Conservation (phyloP, 2,888 invertebrate genomes). For the Tachina grossa region DNA sequence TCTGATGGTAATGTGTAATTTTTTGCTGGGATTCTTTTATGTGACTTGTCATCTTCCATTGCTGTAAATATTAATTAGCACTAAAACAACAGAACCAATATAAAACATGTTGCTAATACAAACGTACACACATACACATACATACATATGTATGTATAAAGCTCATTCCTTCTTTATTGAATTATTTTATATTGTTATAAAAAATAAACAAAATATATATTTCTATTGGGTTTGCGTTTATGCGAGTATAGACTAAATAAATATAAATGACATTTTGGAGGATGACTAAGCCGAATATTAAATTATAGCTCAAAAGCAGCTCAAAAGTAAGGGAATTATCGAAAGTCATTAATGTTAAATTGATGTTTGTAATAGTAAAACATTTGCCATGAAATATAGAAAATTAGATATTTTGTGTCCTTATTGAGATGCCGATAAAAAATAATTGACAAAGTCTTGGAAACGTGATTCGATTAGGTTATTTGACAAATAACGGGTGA, state of each 20-base stretch:
- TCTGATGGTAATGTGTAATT: too few relatives aligned
- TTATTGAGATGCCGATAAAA: too few relatives aligned
- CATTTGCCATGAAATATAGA: too few relatives aligned
- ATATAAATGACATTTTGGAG: background rate
- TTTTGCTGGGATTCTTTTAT: too few relatives aligned
- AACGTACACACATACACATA: too few relatives aligned
- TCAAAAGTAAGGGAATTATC: background rate
- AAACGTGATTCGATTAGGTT: too few relatives aligned
- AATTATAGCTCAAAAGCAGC: background rate
- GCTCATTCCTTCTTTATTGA: background rate
- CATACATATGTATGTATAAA: too few relatives aligned
- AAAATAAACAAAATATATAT: conserved; percentile 32
- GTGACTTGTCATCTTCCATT: background rate
- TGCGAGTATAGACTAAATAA: background rate
- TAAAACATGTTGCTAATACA: background rate
- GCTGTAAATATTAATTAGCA: conserved; percentile 31
- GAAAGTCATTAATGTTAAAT: background rate
- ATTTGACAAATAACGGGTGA: too few relatives aligned
- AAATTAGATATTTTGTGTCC: too few relatives aligned
- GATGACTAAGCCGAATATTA: background rate
- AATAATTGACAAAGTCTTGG: too few relatives aligned
- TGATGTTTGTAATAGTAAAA: too few relatives aligned
- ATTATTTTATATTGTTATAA: conserved; percentile 35
- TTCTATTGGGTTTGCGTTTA: background rate
- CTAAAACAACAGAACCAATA: conserved; percentile 23